These are phyloP conservation scores for Coboldia fuscipes DNA, from an alignment of 1,140 invertebrate genomes.

Conservation along the genomic window DNA sequence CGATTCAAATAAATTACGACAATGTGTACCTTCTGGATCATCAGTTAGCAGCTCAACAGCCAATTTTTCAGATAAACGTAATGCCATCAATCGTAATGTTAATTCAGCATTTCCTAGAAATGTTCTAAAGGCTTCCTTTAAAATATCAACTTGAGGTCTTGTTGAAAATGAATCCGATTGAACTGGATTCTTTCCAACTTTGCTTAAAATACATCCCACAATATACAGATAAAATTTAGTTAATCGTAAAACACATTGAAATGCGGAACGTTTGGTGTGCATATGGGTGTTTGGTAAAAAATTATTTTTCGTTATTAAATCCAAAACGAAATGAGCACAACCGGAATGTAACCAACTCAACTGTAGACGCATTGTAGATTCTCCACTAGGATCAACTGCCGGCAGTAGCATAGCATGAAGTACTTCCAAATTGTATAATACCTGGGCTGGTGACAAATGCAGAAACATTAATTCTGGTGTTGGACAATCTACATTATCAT, in stretches of 20 bases:
- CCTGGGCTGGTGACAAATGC: slow-evolving; percentile 48
- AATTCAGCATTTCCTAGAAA: slow-evolving; percentile 31
- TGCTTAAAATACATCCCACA: slow-evolving; percentile 39
- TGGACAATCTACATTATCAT: slow-evolving; percentile 14
- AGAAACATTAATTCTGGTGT: slow-evolving; percentile 53
- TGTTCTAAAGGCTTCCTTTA: slow-evolving; percentile 22
- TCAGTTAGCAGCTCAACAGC: slow-evolving; percentile 29
- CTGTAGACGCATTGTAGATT: slow-evolving; percentile 71
- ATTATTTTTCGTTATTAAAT: slow-evolving; percentile 73
- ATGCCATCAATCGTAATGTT: slow-evolving; percentile 46
- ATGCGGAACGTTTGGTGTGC: slow-evolving; percentile 62
- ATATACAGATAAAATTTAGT: slow-evolving; percentile 76
- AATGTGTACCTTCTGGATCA: slow-evolving; percentile 24
- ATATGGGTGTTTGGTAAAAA: slow-evolving; percentile 66
- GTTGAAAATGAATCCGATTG: slow-evolving; percentile 13
- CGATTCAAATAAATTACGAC: slow-evolving; percentile 26
- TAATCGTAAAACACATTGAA: slow-evolving; percentile 69
- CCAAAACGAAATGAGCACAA: slow-evolving; percentile 55
- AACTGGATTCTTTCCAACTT: slow-evolving; percentile 18
- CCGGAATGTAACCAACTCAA: slow-evolving; percentile 49
- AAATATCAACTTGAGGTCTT: slow-evolving; percentile 19
- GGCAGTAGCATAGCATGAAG: slow-evolving; percentile 84
- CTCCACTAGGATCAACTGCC: slow-evolving; percentile 57
- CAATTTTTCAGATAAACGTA: slow-evolving; percentile 46
- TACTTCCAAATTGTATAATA: slow-evolving; percentile 57